phyloP scores from a whole-genome alignment of 2,113 vertebrate genomes.

The Lagopus leucura region DNA sequence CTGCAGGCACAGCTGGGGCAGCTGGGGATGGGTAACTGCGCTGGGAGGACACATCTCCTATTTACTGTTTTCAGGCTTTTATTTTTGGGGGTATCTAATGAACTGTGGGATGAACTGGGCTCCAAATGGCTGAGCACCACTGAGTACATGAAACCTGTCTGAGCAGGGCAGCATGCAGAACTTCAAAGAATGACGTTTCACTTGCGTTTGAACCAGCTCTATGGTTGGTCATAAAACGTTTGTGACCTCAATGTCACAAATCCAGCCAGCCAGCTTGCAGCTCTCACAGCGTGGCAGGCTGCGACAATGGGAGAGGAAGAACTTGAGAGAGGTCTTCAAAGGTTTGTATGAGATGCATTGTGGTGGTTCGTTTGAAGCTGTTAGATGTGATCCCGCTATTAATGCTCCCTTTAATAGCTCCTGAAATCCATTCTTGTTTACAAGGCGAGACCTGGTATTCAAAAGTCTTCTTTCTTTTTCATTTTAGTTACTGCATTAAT shows the following conservation, averaged over 20 bases:
- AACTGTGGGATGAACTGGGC: neutral
- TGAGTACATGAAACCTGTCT: neutral
- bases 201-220: neutral
- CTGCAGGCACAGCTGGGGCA: neutral
- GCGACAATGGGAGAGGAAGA: slow-evolving; percentile 13
- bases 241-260: slow-evolving; percentile 12
- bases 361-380: slow-evolving; percentile 22
- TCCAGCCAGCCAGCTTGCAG: neutral
- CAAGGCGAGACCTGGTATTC: slow-evolving; percentile 22
- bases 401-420: neutral
- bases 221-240: neutral
- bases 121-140: neutral
- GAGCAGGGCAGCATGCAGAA: neutral
- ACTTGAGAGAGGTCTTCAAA: slow-evolving; percentile 26
- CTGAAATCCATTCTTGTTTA: slow-evolving; percentile 30
- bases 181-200: neutral
- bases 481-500: slow-evolving; percentile 16
- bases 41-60: fast-evolving
- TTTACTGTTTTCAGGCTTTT: neutral
- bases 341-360: slow-evolving; percentile 1
- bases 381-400: slow-evolving; percentile 14
- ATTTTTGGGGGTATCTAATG: neutral
- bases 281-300: neutral
- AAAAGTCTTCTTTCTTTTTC: slow-evolving; percentile 3
- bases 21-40: fast-evolving